phyloP scores from a whole-genome alignment of 2,113 vertebrate species.

The Capreolus pygargus region DNA sequence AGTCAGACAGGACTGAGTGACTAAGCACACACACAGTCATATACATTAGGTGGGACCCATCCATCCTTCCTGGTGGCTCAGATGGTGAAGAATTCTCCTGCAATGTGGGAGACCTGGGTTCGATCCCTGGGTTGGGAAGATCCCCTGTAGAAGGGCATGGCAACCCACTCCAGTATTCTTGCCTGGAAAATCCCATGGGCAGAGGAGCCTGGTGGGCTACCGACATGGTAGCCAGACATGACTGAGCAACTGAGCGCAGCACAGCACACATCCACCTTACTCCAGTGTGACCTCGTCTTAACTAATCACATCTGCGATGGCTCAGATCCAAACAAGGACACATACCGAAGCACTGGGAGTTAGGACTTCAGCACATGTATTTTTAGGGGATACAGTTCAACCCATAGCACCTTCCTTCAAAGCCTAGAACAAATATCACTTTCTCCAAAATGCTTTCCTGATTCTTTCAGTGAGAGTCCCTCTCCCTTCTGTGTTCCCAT shows the following conservation, averaged over 20 bases:
- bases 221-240: background rate
- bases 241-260: background rate
- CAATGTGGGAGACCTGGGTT: rapidly evolving
- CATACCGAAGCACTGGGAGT: background rate
- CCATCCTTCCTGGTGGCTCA: background rate
- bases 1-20: background rate
- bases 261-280: background rate
- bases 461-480: background rate
- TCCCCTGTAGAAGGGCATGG: background rate
- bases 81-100: background rate
- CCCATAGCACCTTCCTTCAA: background rate
- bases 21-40: background rate
- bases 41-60: background rate
- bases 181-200: background rate
- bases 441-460: background rate
- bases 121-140: background rate
- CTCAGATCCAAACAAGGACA: background rate
- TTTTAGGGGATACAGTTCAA: background rate
- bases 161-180: background rate
- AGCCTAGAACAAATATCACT: background rate
- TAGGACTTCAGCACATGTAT: background rate
- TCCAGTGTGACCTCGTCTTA: background rate
- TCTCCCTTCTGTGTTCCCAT: background rate
- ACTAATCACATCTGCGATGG: background rate
- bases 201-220: background rate